Percentiles rank a stretch among this genome's conserved stretches.
These are phyloP conservation scores for Trematocara nigrifrons DNA, from an alignment of 2,113 vertebrate species.

Conservation along the genomic window DNA sequence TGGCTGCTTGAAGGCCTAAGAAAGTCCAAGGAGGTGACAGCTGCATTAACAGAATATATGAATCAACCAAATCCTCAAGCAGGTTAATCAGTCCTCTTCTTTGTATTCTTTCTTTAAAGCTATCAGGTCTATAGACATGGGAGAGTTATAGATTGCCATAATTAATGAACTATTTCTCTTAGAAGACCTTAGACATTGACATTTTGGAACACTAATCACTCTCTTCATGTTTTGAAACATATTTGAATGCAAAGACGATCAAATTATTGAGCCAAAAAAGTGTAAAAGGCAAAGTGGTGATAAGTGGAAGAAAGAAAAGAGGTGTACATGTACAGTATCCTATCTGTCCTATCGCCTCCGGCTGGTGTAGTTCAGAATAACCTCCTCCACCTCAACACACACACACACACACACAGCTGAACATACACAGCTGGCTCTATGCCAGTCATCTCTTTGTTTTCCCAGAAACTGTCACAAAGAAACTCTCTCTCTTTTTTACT, in stretches of 20 bases:
- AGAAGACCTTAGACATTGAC: background rate
- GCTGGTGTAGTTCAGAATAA: background rate
- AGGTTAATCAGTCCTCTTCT: background rate
- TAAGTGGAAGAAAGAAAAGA: background rate
- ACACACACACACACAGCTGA: background rate
- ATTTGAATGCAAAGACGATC: background rate
- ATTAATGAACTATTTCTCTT: background rate
- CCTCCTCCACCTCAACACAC: background rate
- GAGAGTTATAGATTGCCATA: background rate
- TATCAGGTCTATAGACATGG: background rate
- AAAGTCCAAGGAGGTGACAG: background rate
- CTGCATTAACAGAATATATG: background rate
- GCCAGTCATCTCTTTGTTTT: constrained; percentile 48
- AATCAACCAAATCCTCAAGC: background rate
- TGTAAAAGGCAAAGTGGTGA: background rate
- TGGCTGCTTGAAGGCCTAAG: background rate
- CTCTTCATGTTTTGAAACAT: background rate
- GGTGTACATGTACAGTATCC: background rate
- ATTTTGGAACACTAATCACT: background rate
- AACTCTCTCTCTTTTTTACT: background rate
- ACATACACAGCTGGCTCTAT: constrained; percentile 5
- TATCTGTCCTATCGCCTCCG: background rate
- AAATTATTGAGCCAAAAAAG: background rate
- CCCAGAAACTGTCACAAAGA: constrained; percentile 51
- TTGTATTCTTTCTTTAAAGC: background rate